Evolutionary conservation across 1,140 invertebrate genomes (phyloP), one percentile per base, ranked within the genome.

Genomic region (Hestina assimilis): DNA sequence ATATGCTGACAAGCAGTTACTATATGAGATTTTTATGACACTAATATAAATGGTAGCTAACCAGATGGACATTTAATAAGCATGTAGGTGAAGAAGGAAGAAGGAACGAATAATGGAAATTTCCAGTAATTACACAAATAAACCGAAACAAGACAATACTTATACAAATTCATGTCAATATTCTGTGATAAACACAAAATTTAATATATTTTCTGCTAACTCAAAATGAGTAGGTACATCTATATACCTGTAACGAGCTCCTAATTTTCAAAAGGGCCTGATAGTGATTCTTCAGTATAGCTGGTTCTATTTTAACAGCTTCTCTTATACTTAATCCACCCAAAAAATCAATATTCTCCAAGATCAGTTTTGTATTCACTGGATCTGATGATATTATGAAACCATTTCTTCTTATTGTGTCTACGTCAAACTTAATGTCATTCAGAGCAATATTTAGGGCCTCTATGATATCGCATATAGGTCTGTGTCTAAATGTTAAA

Each of bases 331-430:
- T 79, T 12, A 89, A 57, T 0, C 82, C 90, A 35, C 84, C 89
- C 9, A 92, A 70, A 9, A 70, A 77, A 12, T 74, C 60, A 23
- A 92, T 85, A 73, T 90, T 87, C 17, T 85, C 69, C 12, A 91
- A 59, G 17, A 92, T 90, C n/a, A 90, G 72, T 24, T 77, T 73
- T 5, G 90, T 79, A 65, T 92, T 91, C 5, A 87, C 65, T 3
- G 90, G 90, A 66, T 91, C 88, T 7, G 82, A 73, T 53, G 90
- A 79, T 33, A 91, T 80, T 6, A 92, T 66, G 47, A 89, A 92
- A 21, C 84, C 87, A 69, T 92, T 91, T 43, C 89, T 89, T 26
- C 69, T 85, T 2, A 92, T 84, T 14, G 74, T 78, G 1, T 87
- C 80, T 6, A 54, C 51, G 23, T 86, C 61, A 59, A 92, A 89